Evolutionary conservation across 2,797 vertebrate genomes (phyloP), one percentile per base, ranked within the genome.

Genomic region (Gorsachius magnificus): DNA sequence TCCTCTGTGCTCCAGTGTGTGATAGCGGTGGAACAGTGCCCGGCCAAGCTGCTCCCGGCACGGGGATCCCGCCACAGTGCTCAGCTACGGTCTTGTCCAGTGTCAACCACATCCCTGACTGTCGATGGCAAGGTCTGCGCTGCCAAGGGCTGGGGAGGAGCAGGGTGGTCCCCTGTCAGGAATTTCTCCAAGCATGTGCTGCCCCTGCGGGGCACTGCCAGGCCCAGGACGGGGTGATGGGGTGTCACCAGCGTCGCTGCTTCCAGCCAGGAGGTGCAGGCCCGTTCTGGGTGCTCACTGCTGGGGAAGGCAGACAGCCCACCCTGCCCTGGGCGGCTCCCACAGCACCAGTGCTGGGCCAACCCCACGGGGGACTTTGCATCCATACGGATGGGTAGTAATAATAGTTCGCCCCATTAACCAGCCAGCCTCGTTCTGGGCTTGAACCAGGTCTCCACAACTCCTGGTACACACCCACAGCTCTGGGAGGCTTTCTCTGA

Each of bases 1-100:
- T 93, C 94, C 94, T 91, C 90, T 80, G 51, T 92, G 80, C 91
- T 96, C 96, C 96, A 96, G 96, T 96, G 96, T 95, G 93, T 87
- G 80, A 90, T 5, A 68, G 82, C 33, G 0, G 61, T 50, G 83
- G 48, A 91, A 89, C 35, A 83, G 84, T 35, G 41, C 83, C 78
- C 1, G 25, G 80, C 80, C 77, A 85, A 70, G 90, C 94, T 78
- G 69, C 78, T 85, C 50, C 81, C 12, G 12, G 83, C n/a, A 13
- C 13, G 6, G 66, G 41, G 36, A 33, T 69, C 87, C 43, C 13
- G 7, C 86, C 78, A 51, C 36, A 48, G 83, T 26, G 33, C 68
- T 91, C 71, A 63, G 83, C 83, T 88, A 48, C 0, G 5, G 9
- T 69, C 68, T 46, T 33, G 17, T 83, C 75, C 91, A 87, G 89